Evolutionary conservation across 2,797 vertebrate species (phyloP).

Genomic region (Sebastes aleutianus): DNA sequence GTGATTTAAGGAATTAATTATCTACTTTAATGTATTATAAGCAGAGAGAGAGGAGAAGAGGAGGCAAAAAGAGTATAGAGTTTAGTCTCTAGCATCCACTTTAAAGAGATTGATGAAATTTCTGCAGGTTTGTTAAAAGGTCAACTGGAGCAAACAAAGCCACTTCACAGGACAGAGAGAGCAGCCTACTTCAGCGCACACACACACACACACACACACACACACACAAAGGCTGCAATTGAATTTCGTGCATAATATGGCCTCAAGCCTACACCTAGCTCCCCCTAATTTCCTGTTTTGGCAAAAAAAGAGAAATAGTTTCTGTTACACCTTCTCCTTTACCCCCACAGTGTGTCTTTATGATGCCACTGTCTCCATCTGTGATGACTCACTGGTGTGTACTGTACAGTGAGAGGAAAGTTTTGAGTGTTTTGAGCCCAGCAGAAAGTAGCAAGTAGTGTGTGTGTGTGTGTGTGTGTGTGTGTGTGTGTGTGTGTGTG

Average conservation of each 20-base stretch:
- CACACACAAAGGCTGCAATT: conserved; percentile 40
- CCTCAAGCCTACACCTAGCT: conserved; percentile 39
- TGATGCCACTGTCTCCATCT: conserved; percentile 20
- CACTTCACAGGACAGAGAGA: conserved; percentile 43
- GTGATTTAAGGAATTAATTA: not conserved
- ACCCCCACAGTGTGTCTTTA: not conserved
- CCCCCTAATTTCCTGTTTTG: conserved; percentile 65
- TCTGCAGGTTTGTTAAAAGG: conserved; percentile 44
- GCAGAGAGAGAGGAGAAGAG: not conserved
- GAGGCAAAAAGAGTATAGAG: not conserved
- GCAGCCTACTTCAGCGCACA: conserved; percentile 7
- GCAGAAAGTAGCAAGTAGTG: not conserved
- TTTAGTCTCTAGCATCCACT: not conserved
- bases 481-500: not conserved
- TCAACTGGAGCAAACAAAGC: conserved; percentile 42
- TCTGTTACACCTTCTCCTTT: conserved; percentile 18
- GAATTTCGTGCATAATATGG: conserved; percentile 31
- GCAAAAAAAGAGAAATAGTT: conserved; percentile 19
- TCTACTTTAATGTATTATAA: not conserved
- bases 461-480: not conserved
- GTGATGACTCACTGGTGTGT: conserved; percentile 10
- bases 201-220: not conserved
- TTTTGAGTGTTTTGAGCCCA: not conserved
- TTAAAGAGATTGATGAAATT: conserved; percentile 1
- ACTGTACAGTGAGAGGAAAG: not conserved